A percentile compares a stretch with the other conserved stretches of the same genome.
Conservation (phyloP, 2,113 vertebrate genomes). For the Sminthopsis crassicaudata region DNA sequence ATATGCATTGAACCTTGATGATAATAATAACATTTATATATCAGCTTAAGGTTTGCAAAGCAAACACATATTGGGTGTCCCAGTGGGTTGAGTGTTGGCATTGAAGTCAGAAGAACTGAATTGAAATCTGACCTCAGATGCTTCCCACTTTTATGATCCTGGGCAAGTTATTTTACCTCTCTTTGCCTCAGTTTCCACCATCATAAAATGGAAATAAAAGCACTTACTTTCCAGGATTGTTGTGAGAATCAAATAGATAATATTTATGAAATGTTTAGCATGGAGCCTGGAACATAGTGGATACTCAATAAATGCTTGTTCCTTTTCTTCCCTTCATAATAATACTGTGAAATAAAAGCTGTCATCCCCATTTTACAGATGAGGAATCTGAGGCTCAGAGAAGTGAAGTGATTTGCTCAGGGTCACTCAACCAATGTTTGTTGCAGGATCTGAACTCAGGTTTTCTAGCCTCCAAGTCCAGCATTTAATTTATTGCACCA, state of each 20-base stretch:
- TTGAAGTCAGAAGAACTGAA: background rate
- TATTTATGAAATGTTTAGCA: background rate
- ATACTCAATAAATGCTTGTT: background rate
- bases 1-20: background rate
- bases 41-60: background rate
- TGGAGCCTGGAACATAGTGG: background rate
- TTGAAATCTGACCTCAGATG: background rate
- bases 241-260: background rate
- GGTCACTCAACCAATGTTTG: background rate
- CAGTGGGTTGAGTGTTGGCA: background rate
- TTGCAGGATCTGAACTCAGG: background rate
- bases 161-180: background rate
- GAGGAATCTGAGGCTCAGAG: background rate
- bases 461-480: background rate
- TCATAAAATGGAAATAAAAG: background rate
- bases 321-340: background rate
- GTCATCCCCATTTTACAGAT: background rate
- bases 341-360: background rate
- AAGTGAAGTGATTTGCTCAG: background rate
- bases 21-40: background rate
- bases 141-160: background rate
- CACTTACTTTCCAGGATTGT: background rate
- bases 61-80: background rate
- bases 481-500: background rate
- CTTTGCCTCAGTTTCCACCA: background rate